These are phyloP conservation scores for Eubucco bourcierii DNA, from an alignment of 2,113 vertebrate species.

Conservation along the genomic window DNA sequence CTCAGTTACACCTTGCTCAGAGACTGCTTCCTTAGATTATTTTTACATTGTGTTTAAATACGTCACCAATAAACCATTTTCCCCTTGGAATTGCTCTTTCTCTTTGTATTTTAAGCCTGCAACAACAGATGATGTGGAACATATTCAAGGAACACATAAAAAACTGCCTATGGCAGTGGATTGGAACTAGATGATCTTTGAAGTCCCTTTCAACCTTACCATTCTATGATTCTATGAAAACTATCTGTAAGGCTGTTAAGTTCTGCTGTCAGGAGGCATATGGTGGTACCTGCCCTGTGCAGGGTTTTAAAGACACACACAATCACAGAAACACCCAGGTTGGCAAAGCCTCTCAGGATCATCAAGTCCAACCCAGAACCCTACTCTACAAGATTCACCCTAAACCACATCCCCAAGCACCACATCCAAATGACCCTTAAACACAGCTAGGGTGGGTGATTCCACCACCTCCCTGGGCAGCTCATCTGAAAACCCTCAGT, in stretches of 20 bases:
- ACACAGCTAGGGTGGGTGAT: no score
- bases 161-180: no score
- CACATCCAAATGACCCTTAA: no score
- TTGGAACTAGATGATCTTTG: no score
- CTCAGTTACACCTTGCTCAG: background rate
- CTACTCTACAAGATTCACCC: no score
- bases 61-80: background rate
- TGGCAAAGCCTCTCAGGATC: no score
- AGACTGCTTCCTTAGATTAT: background rate
- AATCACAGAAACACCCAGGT: no score
- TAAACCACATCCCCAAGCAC: no score
- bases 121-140: background rate
- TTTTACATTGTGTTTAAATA: background rate
- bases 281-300: background rate
- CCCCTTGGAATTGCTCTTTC: background rate
- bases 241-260: accelerated
- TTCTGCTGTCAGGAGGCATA: background rate
- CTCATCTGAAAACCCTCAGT: background rate
- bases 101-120: background rate
- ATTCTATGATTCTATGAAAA: no score
- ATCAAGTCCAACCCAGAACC: no score
- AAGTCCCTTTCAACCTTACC: no score
- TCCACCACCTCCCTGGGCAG: no score
- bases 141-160: background rate
- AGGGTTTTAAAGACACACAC: background rate